Conservation (phyloP, 2,797 vertebrate genomes). For the Acrossocheilus wenchowensis region DNA sequence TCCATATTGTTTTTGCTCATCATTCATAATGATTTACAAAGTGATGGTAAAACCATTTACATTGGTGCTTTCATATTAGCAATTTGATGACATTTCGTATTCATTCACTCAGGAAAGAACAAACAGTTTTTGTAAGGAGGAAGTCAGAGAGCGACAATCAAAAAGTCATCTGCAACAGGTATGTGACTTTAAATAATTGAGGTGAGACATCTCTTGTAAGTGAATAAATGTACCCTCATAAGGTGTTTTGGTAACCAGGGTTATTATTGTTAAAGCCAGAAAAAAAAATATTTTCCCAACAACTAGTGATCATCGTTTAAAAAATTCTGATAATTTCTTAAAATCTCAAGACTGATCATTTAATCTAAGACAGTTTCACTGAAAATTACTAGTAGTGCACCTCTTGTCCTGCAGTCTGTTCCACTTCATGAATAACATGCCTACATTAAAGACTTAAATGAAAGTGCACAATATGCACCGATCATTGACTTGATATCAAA, state of each 20-base stretch:
- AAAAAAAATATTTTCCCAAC: no score
- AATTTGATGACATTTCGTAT: background rate
- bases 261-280: no score
- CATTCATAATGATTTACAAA: background rate
- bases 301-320: no score
- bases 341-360: no score
- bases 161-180: background rate
- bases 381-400: no score
- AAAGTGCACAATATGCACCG: background rate
- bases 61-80: background rate
- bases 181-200: background rate
- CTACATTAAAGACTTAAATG: background rate
- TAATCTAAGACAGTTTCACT: no score
- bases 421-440: background rate
- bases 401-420: background rate
- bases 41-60: no score
- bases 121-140: background rate
- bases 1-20: background rate
- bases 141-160: background rate
- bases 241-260: no score
- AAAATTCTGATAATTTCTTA: no score
- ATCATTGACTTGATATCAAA: background rate
- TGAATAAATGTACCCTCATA: no score
- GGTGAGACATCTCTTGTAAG: background rate
- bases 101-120: slow-evolving; percentile 23